These are phyloP conservation scores for Smithornis capensis DNA, from an alignment of 2,113 vertebrate genomes.

Conservation along the genomic window DNA sequence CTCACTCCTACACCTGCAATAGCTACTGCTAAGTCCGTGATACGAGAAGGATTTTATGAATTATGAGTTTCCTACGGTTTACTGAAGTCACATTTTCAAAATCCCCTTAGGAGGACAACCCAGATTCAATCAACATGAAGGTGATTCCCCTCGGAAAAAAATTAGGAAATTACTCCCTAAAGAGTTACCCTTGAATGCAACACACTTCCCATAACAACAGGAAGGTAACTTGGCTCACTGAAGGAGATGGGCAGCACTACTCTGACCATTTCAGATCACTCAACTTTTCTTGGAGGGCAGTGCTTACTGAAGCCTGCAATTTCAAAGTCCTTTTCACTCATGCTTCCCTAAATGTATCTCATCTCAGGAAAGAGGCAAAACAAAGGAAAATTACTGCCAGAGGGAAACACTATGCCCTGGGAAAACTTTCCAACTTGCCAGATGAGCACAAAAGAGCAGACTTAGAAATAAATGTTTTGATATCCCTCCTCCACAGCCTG, in stretches of 20 bases:
- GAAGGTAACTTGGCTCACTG: background rate
- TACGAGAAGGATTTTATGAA: background rate
- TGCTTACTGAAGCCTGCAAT: background rate
- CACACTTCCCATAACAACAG: background rate
- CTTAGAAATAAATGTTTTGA: background rate
- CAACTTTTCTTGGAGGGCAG: rapidly evolving
- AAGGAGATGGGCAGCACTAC: background rate
- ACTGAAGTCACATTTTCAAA: background rate
- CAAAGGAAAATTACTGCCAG: background rate
- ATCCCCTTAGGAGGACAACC: background rate
- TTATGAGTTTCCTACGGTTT: background rate
- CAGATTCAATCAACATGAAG: background rate
- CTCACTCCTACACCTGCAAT: background rate
- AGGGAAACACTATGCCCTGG: background rate
- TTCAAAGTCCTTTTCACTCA: background rate
- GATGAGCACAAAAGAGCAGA: background rate
- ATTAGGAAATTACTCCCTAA: background rate
- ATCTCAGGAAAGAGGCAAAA: background rate
- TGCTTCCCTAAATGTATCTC: background rate
- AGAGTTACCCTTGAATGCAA: background rate
- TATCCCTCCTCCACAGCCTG: background rate
- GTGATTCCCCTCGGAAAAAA: background rate
- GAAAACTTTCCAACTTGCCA: background rate
- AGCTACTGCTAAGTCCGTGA: background rate
- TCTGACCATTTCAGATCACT: background rate